Evolutionary conservation across 37 sponge, comb jelly and placozoan genomes (phyloP), one percentile per base, ranked within the genome.

Genomic region (Halichondria panicea): DNA sequence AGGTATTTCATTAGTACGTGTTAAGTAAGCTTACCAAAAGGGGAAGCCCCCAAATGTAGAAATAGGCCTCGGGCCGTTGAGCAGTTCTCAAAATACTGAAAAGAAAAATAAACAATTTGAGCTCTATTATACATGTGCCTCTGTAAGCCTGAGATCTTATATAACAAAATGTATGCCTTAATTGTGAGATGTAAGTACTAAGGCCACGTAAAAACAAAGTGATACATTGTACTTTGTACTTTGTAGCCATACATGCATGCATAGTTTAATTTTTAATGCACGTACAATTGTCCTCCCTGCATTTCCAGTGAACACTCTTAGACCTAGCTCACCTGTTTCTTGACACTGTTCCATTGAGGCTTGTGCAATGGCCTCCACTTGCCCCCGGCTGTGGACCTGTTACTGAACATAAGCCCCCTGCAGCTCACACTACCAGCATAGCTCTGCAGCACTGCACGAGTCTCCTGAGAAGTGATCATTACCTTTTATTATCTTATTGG

Each of bases 281-380:
- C n/a, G n/a, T n/a, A n/a, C n/a, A n/a, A n/a, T n/a, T n/a, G n/a
- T n/a, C n/a, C n/a, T n/a, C n/a, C n/a, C n/a, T n/a, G n/a, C n/a
- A n/a, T n/a, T n/a, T n/a, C n/a, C n/a, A n/a, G n/a, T n/a, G n/a
- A n/a, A 48, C 13, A 48, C 11, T 24, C 22, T 13, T 11, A 43
- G 24, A 44, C 12, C 21, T 19, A 25, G 40, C 76, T 34, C 12
- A 82, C 87, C 54, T 87, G 76, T 61, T 74, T 74, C 33, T 77
- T 63, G 43, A 77, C 81, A 45, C 65, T 41, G 5, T 25, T 79
- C 86, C 86, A 87, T 37, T 75, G 72, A 28, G 86, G 89, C 41
- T 92, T 84, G 71, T 92, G 93, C 41, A 87, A 74, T 19, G 86
- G 93, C 66, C 86, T 69, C 86, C 93, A 87, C 43, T 56, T 84